phyloP scores from a whole-genome alignment of 2,113 vertebrate genomes.

The Plecotus auritus region DNA sequence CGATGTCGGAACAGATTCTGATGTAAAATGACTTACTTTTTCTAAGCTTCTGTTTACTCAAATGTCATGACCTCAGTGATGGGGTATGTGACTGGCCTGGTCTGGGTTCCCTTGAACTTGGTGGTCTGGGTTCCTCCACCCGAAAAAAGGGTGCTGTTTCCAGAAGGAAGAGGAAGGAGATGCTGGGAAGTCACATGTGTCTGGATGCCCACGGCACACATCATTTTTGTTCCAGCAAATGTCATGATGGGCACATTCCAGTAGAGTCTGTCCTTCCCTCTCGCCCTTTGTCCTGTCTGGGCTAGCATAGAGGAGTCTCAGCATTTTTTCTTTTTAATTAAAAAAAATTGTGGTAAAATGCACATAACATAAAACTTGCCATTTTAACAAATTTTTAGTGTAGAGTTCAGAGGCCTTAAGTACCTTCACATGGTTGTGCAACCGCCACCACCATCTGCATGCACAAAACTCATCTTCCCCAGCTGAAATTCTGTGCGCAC shows the following conservation, averaged over 20 bases:
- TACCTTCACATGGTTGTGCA: background rate
- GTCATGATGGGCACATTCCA: too few relatives aligned
- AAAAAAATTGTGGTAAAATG: background rate
- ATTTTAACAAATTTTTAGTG: background rate
- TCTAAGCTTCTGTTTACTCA: background rate
- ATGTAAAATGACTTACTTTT: background rate
- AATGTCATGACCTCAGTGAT: background rate
- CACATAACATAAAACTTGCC: background rate
- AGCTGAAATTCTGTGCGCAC: background rate
- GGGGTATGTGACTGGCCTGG: background rate
- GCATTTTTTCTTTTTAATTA: background rate
- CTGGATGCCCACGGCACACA: background rate
- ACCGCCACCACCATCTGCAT: background rate
- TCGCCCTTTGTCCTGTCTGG: too few relatives aligned
- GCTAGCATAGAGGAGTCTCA: background rate
- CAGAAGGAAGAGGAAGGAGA: background rate
- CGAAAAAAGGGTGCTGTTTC: background rate
- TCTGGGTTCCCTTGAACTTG: background rate
- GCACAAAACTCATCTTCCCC: background rate
- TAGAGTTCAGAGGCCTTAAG: background rate
- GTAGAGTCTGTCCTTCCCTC: background rate
- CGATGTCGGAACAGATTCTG: background rate
- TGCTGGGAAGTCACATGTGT: background rate
- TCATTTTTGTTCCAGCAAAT: background rate
- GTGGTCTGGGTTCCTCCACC: too few relatives aligned